These are phyloP conservation scores for Saguinus midas DNA, from an alignment of 2,113 vertebrate genomes.

Conservation along the genomic window DNA sequence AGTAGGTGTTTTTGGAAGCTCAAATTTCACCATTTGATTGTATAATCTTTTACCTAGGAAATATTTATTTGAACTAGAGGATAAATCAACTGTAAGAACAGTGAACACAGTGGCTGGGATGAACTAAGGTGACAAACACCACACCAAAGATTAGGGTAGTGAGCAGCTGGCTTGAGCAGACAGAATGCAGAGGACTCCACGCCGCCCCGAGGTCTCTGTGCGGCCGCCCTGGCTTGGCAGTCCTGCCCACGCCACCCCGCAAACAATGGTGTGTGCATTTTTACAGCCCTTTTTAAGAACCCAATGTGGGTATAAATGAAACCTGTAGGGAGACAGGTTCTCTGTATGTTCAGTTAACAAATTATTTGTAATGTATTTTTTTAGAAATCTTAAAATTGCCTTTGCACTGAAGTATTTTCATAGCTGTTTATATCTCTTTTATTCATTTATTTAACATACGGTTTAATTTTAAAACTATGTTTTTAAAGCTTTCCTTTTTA, in stretches of 20 bases:
- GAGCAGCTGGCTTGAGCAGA: background rate
- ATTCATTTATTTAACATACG: constrained; percentile 81
- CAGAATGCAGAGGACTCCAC: background rate
- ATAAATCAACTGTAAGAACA: background rate
- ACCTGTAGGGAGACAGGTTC: constrained; percentile 78
- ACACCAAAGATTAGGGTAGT: constrained; percentile 80
- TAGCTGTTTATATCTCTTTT: constrained; percentile 86
- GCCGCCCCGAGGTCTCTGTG: background rate
- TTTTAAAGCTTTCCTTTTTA: constrained; percentile 82
- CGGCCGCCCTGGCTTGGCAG: constrained; percentile 19
- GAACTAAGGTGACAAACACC: constrained; percentile 9
- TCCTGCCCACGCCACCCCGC: constrained; percentile 62
- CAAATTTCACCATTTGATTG: background rate
- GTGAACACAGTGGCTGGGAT: background rate
- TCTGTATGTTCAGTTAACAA: constrained; percentile 83
- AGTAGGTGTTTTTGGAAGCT: background rate
- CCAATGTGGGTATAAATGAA: constrained; percentile 75
- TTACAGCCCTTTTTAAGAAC: constrained; percentile 71
- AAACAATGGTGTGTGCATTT: constrained; percentile 80
- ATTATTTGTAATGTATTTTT: constrained; percentile 87
- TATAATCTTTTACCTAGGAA: background rate
- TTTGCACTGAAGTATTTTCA: constrained; percentile 89
- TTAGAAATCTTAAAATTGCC: constrained; percentile 86
- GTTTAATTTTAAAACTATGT: constrained; percentile 84
- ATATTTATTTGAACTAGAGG: background rate